These are phyloP conservation scores for Ardeotis arabs DNA, from an alignment of 2,113 vertebrate species.

Conservation along the genomic window DNA sequence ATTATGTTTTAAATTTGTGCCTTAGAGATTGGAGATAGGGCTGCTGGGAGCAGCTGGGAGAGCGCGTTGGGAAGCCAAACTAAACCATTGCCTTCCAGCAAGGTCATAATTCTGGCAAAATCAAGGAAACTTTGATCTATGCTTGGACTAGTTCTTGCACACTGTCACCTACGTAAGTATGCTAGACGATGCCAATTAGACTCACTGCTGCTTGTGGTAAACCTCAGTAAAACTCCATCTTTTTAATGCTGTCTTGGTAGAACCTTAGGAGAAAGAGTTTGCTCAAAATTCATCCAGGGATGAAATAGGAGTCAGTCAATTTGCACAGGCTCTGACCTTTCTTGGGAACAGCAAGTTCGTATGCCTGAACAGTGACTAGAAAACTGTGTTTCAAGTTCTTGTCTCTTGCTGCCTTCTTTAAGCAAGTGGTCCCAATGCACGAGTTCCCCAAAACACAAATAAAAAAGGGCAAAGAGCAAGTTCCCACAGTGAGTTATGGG, in stretches of 20 bases:
- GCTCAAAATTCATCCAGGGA: neutral
- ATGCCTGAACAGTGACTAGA: neutral
- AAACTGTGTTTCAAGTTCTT: neutral
- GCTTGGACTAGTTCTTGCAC: neutral
- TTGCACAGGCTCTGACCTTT: neutral
- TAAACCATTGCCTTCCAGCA: neutral
- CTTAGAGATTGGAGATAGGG: neutral
- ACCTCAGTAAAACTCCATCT: neutral
- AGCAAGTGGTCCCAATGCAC: fast-evolving
- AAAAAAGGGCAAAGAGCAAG: neutral
- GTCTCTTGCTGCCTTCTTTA: neutral
- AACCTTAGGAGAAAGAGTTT: neutral
- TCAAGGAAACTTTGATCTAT: neutral
- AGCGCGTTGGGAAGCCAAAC: neutral
- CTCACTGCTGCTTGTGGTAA: neutral
- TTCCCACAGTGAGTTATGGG: neutral
- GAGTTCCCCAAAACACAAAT: neutral
- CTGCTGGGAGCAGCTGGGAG: neutral
- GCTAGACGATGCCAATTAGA: neutral
- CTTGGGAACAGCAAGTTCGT: neutral
- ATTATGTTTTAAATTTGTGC: neutral
- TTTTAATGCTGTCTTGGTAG: neutral
- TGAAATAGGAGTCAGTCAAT: neutral
- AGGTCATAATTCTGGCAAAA: neutral
- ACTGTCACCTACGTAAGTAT: neutral